A percentile compares a stretch with the other conserved stretches of the same genome.
These are phyloP conservation scores for Yponomeuta cagnagella DNA, from an alignment of 2,888 invertebrate genomes.

Conservation along the genomic window DNA sequence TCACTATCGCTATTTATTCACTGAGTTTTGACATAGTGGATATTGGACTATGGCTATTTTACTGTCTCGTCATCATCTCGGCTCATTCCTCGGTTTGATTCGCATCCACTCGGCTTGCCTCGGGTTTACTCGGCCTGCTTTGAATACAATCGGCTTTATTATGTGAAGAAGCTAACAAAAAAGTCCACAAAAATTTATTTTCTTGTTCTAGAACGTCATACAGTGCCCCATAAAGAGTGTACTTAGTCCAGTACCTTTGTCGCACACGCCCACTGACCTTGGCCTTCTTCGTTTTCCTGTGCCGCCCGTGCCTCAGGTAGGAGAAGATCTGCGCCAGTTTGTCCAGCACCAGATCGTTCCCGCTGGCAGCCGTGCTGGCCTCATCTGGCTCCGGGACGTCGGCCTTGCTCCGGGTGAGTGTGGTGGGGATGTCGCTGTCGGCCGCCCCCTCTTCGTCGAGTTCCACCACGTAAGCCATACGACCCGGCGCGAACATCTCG, in stretches of 20 bases:
- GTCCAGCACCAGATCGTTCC: constrained; percentile 93
- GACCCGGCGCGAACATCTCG: constrained; percentile 94
- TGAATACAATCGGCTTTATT: too few relatives aligned
- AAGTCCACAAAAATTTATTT: too few relatives aligned
- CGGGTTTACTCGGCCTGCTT: too few relatives aligned
- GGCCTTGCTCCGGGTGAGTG: constrained; percentile 90
- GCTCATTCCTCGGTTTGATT: too few relatives aligned
- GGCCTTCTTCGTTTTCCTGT: constrained; percentile 84
- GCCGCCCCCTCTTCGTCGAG: constrained; percentile 85
- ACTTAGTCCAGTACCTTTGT: too few relatives aligned
- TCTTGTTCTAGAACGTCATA: too few relatives aligned
- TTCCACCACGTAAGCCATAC: constrained; percentile 99
- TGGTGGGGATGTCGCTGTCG: constrained; percentile 94
- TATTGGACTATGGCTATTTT: too few relatives aligned
- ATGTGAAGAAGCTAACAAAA: too few relatives aligned
- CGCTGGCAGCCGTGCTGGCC: constrained; percentile 62
- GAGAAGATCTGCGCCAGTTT: constrained; percentile 98
- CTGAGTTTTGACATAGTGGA: too few relatives aligned
- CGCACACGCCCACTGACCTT: constrained; percentile 50
- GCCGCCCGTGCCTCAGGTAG: constrained; percentile 90
- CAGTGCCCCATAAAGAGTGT: too few relatives aligned
- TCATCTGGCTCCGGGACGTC: constrained; percentile 85
- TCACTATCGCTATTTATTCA: too few relatives aligned
- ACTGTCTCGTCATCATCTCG: too few relatives aligned
- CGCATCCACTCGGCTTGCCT: not conserved